Evolutionary conservation across 2,113 vertebrate genomes (phyloP).

Genomic region (Phoxinus phoxinus): DNA sequence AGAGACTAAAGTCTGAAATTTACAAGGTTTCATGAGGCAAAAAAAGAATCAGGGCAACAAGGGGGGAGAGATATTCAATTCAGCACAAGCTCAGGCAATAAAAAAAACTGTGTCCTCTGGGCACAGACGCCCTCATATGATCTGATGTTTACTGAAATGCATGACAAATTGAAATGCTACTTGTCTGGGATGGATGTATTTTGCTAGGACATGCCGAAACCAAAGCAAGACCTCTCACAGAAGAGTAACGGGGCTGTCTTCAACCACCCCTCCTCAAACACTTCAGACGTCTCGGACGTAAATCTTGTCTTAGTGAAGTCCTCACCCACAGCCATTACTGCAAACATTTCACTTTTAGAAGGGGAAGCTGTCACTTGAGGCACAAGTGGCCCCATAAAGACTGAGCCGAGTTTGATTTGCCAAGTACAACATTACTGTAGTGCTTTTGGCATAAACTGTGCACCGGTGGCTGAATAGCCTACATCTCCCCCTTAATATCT

Average conservation of each 20-base stretch:
- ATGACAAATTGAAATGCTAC: slow-evolving; percentile 34
- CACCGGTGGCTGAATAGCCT: not conserved
- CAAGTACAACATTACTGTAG: not conserved
- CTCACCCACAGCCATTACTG: not conserved
- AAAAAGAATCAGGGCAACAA: not conserved
- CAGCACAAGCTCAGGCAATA: slow-evolving; percentile 31
- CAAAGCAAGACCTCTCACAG: slow-evolving; percentile 18
- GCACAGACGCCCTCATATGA: slow-evolving; percentile 29
- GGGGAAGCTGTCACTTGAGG: not conserved
- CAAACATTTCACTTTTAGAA: not conserved
- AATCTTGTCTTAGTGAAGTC: not conserved
- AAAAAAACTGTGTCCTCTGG: not conserved
- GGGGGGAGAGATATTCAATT: slow-evolving; percentile 19
- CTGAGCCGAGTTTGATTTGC: not conserved
- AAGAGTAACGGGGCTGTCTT: slow-evolving; percentile 37
- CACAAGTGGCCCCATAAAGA: not conserved
- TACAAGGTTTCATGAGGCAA: slow-evolving; percentile 12
- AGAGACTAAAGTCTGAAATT: slow-evolving; percentile 8
- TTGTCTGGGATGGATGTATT: slow-evolving; percentile 3
- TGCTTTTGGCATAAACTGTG: not conserved
- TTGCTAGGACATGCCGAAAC: slow-evolving; percentile 32
- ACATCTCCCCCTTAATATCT: not conserved
- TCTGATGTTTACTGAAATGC: not conserved
- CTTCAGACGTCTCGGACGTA: not conserved
- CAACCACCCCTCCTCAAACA: slow-evolving; percentile 18